Conservation (phyloP, 2,113 vertebrate genomes). For the Urocitellus parryii region DNA sequence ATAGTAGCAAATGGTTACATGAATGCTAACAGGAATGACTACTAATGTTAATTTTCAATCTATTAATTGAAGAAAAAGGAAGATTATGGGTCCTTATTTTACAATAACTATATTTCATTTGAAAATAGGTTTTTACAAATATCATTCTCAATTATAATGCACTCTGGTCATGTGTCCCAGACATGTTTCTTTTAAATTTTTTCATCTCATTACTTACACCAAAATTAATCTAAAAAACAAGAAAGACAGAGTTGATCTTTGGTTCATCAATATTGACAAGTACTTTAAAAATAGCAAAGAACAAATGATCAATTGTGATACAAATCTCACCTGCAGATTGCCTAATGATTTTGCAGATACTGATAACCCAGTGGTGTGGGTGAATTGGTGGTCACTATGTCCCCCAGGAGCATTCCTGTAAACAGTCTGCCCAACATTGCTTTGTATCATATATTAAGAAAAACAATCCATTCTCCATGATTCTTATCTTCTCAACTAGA, state of each 20-base stretch:
- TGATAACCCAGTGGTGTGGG: neutral
- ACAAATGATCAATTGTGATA: neutral
- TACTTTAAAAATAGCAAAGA: neutral
- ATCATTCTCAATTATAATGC: neutral
- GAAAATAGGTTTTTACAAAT: neutral
- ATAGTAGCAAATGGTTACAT: neutral
- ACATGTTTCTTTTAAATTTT: neutral
- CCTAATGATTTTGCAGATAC: neutral
- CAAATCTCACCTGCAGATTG: constrained; percentile 7
- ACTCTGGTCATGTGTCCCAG: neutral
- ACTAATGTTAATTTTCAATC: neutral
- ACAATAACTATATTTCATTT: neutral
- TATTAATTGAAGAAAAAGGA: neutral
- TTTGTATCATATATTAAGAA: neutral
- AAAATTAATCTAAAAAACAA: neutral
- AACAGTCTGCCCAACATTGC: neutral
- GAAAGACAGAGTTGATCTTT: neutral
- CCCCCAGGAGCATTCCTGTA: neutral
- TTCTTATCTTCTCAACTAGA: neutral
- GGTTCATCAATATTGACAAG: neutral
- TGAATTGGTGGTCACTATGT: constrained; percentile 7
- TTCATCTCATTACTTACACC: neutral
- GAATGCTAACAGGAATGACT: neutral
- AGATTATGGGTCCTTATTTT: neutral
- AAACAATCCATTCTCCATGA: neutral